Conservation (phyloP, 1,140 invertebrate species). For the Bombus vancouverensis region DNA sequence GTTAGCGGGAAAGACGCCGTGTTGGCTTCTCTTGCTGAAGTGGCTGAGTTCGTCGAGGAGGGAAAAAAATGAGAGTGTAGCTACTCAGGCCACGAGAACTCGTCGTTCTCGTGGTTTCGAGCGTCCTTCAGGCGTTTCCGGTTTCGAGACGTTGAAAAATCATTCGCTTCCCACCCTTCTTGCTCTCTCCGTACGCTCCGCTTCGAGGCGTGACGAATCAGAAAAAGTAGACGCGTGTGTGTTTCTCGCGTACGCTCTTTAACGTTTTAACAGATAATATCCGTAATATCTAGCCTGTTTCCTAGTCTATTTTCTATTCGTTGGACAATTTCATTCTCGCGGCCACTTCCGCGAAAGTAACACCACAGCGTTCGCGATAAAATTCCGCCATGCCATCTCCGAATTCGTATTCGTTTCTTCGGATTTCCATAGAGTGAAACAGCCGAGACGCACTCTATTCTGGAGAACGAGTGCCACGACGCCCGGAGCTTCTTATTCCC, state of each 20-base stretch:
- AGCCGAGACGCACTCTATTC: conserved; percentile 56
- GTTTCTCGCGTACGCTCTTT: background rate
- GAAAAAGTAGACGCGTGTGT: conserved; percentile 21
- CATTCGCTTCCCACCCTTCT: conserved; percentile 42
- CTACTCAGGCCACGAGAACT: conserved; percentile 28
- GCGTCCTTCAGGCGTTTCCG: conserved; percentile 56
- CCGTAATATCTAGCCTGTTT: too few relatives aligned
- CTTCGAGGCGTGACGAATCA: conserved; percentile 45
- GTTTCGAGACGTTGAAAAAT: conserved; percentile 68
- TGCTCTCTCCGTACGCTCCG: background rate
- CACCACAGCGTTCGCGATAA: background rate
- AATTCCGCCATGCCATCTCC: background rate
- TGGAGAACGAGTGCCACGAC: conserved; percentile 47
- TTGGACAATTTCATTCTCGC: background rate
- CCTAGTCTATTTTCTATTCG: too few relatives aligned
- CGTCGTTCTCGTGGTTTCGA: conserved; percentile 50
- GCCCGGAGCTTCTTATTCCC: conserved; percentile 56
- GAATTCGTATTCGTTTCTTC: background rate
- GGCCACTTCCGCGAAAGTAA: background rate
- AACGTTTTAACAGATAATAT: conserved; percentile 35
- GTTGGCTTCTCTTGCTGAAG: background rate
- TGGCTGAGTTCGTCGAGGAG: background rate
- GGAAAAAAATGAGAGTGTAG: conserved; percentile 38
- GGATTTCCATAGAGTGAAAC: conserved; percentile 59
- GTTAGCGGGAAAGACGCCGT: conserved; percentile 5